Evolutionary conservation across 1,140 invertebrate genomes (phyloP), one percentile per base, ranked within the genome.

Genomic region (Amyelois transitella): DNA sequence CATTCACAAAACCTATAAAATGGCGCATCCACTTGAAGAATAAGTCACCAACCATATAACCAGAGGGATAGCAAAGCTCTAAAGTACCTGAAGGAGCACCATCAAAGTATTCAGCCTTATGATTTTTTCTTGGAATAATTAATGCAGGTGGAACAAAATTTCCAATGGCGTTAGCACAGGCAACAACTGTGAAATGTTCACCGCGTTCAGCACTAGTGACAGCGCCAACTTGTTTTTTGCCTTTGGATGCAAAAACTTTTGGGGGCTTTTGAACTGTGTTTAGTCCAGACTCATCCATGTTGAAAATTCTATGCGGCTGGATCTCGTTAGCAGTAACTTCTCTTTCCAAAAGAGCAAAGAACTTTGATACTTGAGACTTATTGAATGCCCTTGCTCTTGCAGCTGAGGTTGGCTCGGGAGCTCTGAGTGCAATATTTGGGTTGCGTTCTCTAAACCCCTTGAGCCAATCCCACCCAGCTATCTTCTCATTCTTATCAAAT

Each of bases 1-100:
- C 6, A 56, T 64, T 64, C 7, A 25, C 17, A 60, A 17, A 18
- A 1, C 3, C 22, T 45, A 22, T 14, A 50, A 67, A 67, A 43
- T 67, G 61, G 8, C 56, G 14, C 2, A 64, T 22, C 64, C 62
- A 73, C 55, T 66, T 66, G 2, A 71, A 7, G 59, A 80, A 80
- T 51, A 69, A 20, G 10, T 62, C 45, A 19, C 49, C 61, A 14
- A 44, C 74, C 60, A 78, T 75, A 79, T 77, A 81, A 28, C 64
- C 73, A 49, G 69, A 76, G 56, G 63, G 17, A 66, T 74, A 52
- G 18, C 69, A 66, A 51, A 66, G 65, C 63, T 77, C 81, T 50
- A 76, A 48, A 28, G 77, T 70, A 58, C 88, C 90, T 48, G 71
- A 24, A 10, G 88, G 86, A 19, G 77, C 77, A 64, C 77, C 78